phyloP scores from a whole-genome alignment of 2,113 vertebrate species.

The rabbit (Oryctolagus cuniculus) region mOryCun1.1 NC_091435.1:123965501-123966000 shows the following conservation, averaged over 20 bases:
- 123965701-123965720: slow-evolving; percentile 34
- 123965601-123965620: slow-evolving; percentile 23
- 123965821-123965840: not conserved
- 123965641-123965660: slow-evolving; percentile 68
- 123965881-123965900: not conserved
- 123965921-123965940: slow-evolving; percentile 46
- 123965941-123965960: slow-evolving; percentile 8
- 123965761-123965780: not conserved
- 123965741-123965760: not conserved
- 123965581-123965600: not conserved
- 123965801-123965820: slow-evolving; percentile 13
- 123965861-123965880: not conserved
- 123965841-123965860: not conserved
- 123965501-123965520: not conserved
- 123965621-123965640: slow-evolving; percentile 42
- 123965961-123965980: slow-evolving; percentile 55
- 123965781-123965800: not conserved
- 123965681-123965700: slow-evolving; percentile 54
- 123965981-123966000: slow-evolving; percentile 34
- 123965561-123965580: not conserved
- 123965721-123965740: slow-evolving; percentile 11
- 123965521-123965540: slow-evolving; percentile 41
- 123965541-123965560: slow-evolving; percentile 17
- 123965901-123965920: not conserved
- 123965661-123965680: slow-evolving; percentile 41